Percentiles rank a stretch among this genome's conserved stretches.
Evolutionary conservation across 2,113 vertebrate genomes (phyloP).

Genomic region (Nibea coibor): DNA sequence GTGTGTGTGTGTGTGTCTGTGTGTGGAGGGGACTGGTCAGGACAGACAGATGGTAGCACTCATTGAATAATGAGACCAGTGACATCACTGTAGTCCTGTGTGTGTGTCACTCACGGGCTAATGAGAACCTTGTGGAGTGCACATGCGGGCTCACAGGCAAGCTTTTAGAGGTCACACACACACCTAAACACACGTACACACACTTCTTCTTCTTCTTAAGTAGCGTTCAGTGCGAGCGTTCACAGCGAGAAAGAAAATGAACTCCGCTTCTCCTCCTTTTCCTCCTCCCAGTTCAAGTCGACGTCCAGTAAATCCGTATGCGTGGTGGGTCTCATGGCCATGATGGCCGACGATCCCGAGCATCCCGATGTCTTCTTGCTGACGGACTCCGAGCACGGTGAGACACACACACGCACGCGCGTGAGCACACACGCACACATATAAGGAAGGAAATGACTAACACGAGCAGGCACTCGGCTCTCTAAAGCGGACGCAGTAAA

Average conservation of each 20-base stretch:
- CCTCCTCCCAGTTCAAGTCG: slow-evolving; percentile 91
- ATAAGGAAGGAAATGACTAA: background rate
- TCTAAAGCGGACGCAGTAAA: slow-evolving; percentile 10
- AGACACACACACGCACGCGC: slow-evolving; percentile 45
- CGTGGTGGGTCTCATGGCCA: slow-evolving; percentile 96
- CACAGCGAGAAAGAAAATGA: background rate
- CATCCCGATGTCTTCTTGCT: slow-evolving; percentile 96
- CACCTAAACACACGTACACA: slow-evolving; percentile 19
- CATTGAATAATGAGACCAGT: slow-evolving; percentile 71
- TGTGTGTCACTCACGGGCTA: slow-evolving; percentile 74
- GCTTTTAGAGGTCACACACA: background rate
- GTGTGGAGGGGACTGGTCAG: slow-evolving; percentile 19
- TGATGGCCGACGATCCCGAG: slow-evolving; percentile 97
- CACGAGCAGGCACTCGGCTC: background rate
- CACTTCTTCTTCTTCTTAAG: slow-evolving; percentile 2
- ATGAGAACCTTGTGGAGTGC: slow-evolving; percentile 71
- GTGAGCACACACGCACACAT: background rate
- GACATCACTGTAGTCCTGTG: slow-evolving; percentile 74
- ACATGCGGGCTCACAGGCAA: slow-evolving; percentile 24
- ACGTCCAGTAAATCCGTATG: slow-evolving; percentile 92
- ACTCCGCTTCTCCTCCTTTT: slow-evolving; percentile 4
- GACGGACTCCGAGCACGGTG: slow-evolving; percentile 97
- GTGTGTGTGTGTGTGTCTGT: background rate
- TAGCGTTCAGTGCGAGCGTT: slow-evolving; percentile 21
- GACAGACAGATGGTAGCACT: slow-evolving; percentile 79